These are phyloP conservation scores for Heliconius hortense DNA, from an alignment of 2,888 invertebrate species.

Conservation along the genomic window DNA sequence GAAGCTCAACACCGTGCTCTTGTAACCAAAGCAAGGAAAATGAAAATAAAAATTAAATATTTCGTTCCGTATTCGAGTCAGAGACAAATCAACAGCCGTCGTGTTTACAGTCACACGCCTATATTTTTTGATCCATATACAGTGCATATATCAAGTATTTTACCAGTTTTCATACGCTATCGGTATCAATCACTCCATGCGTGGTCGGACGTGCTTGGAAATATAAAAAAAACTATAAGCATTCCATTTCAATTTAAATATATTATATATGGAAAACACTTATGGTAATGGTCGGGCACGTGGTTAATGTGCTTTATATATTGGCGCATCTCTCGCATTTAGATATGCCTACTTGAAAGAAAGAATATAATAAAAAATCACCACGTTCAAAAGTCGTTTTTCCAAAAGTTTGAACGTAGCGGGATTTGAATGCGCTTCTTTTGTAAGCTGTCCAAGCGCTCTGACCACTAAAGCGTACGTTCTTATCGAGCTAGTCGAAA, in stretches of 20 bases:
- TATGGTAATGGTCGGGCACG: slow-evolving; percentile 7
- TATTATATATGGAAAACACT: slow-evolving; percentile 18
- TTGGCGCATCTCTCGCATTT: not conserved
- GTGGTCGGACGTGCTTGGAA: slow-evolving; percentile 35
- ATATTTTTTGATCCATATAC: not conserved
- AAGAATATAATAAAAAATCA: not conserved
- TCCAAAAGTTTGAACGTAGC: too few relatives aligned
- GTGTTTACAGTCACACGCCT: not conserved
- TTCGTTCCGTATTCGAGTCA: not conserved
- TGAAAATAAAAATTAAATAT: not conserved
- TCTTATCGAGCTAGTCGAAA: too few relatives aligned
- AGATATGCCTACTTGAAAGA: not conserved
- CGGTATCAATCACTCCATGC: slow-evolving; percentile 40
- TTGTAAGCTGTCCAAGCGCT: too few relatives aligned
- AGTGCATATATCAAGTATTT: not conserved
- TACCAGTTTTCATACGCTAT: slow-evolving; percentile 30
- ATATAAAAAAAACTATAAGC: slow-evolving; percentile 32
- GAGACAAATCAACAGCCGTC: not conserved
- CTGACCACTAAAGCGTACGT: too few relatives aligned
- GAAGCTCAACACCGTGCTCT: not conserved
- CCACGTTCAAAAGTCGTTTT: not conserved
- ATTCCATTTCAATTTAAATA: slow-evolving; percentile 19
- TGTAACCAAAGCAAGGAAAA: not conserved
- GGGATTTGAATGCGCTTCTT: too few relatives aligned
- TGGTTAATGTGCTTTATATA: not conserved